A percentile compares a stretch with the other conserved stretches of the same genome.
Evolutionary conservation across 2,888 invertebrate genomes (phyloP).

Genomic region (Microctonus brassicae): DNA sequence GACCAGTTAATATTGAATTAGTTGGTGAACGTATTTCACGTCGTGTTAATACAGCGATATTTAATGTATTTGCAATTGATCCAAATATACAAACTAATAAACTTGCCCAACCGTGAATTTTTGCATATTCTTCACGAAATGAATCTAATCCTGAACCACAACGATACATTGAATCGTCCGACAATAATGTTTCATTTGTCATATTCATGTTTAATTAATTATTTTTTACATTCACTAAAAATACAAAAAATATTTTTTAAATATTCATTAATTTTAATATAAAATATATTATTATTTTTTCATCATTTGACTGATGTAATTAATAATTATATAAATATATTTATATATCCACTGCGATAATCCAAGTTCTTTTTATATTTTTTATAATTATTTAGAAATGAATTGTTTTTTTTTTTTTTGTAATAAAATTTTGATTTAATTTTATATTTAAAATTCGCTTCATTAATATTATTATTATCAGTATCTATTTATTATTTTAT

Average conservation of each 20-base stretch:
- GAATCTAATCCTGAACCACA: slow-evolving; percentile 74
- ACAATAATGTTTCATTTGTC: slow-evolving; percentile 39
- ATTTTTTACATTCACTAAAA: no score
- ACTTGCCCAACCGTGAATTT: slow-evolving; percentile 87
- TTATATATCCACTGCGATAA: background rate
- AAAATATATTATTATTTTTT: background rate
- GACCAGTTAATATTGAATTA: slow-evolving; percentile 89
- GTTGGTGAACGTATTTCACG: slow-evolving; percentile 93
- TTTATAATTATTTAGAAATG: no score
- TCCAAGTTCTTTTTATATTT: background rate
- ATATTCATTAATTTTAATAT: no score
- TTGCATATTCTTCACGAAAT: slow-evolving; percentile 78
- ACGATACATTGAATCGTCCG: slow-evolving; percentile 58
- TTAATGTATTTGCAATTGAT: slow-evolving; percentile 90
- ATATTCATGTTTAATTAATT: slow-evolving; percentile 43
- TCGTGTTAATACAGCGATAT: slow-evolving; percentile 89
- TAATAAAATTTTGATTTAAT: background rate
- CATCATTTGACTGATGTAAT: no score
- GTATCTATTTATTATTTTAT: no score
- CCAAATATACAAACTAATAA: slow-evolving; percentile 91
- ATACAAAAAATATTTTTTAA: no score
- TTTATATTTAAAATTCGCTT: no score
- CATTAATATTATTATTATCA: no score
- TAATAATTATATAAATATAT: no score
- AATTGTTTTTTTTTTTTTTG: slow-evolving; percentile 17